Evolutionary conservation across 2,113 vertebrate species (phyloP), one percentile per base, ranked within the genome.

Genomic region (Mesocricetus auratus): DNA sequence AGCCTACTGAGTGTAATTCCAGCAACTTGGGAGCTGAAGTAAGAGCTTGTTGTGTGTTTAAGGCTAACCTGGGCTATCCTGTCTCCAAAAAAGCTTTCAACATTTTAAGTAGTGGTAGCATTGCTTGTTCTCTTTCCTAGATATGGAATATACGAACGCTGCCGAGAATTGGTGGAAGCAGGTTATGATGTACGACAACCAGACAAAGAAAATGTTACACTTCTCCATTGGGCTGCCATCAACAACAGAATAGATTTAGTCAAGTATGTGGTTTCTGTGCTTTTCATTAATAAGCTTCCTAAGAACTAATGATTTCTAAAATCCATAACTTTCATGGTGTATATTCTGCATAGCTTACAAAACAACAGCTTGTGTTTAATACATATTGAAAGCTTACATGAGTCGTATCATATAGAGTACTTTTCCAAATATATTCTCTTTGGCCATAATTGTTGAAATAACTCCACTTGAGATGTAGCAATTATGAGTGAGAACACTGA

Each of bases 191-290:
- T 99, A 50, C 99, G 99, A 92, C 99, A 99, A 90, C 99, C 99
- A 78, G 99, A 99, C 98, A 99, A 99, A 98, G 99, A 99, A 98
- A 99, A 99, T 0, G 99, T 99, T 60, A 99, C 99, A 0, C 99
- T 99, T 87, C 99, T 99, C n/a, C 99, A 99, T 93, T 99, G 99
- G 99, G 99, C 99, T 89, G 99, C 99, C 97, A 99, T 99, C 98
- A 99, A 99, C 98, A 99, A 99, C 98, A 99, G 99, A 97, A 99
- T 99, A 99, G 99, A 99, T 98, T 98, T 99, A 98, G 99, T 99
- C 98, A 99, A 99, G 99, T 99, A 98, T 95, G 99, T 99, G 45
- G 79, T 94, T 93, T 90, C 16, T 92, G 4, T 88, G 31, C 89
- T 86, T 87, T 60, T 86, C 64, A 89, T 79, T 93, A 58, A 26